Conservation (phyloP, 1,140 invertebrate species). For the Seison nebaliae region DNA sequence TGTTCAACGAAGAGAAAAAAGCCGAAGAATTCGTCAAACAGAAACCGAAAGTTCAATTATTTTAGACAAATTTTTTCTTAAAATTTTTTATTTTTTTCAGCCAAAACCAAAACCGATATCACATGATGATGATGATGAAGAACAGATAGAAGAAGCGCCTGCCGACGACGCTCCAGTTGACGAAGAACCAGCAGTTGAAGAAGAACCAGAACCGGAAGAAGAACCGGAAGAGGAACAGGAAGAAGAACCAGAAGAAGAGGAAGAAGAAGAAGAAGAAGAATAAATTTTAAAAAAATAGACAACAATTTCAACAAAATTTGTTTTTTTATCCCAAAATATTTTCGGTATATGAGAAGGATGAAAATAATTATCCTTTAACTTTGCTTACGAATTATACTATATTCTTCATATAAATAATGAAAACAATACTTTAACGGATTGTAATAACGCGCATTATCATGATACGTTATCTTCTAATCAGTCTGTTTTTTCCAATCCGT, state of each 20-base stretch:
- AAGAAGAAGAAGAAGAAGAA: constrained; percentile 7
- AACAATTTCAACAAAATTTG: too few relatives aligned
- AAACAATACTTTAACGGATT: too few relatives aligned
- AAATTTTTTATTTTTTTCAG: not conserved
- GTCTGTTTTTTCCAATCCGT: too few relatives aligned
- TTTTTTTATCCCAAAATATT: too few relatives aligned
- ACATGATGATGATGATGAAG: constrained; percentile 1
- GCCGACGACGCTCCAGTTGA: constrained; percentile 1
- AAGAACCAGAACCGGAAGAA: constrained; percentile 1
- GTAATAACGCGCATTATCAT: too few relatives aligned
- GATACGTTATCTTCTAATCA: too few relatives aligned
- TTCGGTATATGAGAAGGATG: too few relatives aligned
- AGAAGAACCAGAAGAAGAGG: constrained; percentile 2
- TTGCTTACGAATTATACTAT: too few relatives aligned
- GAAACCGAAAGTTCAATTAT: constrained; percentile 11
- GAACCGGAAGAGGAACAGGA: not conserved
- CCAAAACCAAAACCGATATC: constrained; percentile 1
- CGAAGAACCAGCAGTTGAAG: constrained; percentile 1
- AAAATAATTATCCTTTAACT: too few relatives aligned
- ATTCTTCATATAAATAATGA: too few relatives aligned
- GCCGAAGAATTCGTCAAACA: not conserved
- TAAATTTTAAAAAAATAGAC: too few relatives aligned
- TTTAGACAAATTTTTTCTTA: not conserved
- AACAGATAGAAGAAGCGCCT: not conserved
- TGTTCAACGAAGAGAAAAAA: not conserved